A percentile compares a stretch with the other conserved stretches of the same genome.
These are phyloP conservation scores for Sebastes matsubarae DNA, from an alignment of 2,797 vertebrate species.

Conservation along the genomic window DNA sequence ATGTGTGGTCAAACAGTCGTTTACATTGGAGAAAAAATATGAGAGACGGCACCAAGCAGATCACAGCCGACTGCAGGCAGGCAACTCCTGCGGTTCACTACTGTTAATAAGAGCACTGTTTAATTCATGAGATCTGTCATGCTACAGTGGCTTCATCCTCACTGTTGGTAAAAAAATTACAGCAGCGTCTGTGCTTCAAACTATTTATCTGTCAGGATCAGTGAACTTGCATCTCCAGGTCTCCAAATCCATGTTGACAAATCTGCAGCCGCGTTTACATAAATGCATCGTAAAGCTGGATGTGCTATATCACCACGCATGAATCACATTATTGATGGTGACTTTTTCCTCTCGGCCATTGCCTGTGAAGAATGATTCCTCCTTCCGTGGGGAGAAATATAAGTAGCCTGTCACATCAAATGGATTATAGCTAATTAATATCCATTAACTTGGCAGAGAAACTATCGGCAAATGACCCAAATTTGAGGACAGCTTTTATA, in stretches of 20 bases:
- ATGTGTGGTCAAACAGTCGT: conserved; percentile 53
- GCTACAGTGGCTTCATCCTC: conserved; percentile 65
- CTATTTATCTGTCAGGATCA: conserved; percentile 43
- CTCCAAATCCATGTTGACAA: conserved; percentile 23
- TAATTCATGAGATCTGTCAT: conserved; percentile 77
- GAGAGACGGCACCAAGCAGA: conserved; percentile 30
- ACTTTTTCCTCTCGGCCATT: conserved; percentile 14
- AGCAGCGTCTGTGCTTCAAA: conserved; percentile 51
- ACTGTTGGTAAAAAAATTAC: conserved; percentile 32
- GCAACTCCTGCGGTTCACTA: conserved; percentile 39
- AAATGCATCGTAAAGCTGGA: conserved; percentile 18
- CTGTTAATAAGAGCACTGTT: conserved; percentile 73
- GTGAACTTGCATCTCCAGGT: conserved; percentile 39
- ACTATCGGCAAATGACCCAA: conserved; percentile 56
- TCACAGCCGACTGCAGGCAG: conserved; percentile 38
- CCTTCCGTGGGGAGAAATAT: conserved; percentile 16
- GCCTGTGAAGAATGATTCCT: conserved; percentile 9
- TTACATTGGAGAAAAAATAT: conserved; percentile 14
- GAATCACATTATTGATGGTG: conserved; percentile 28
- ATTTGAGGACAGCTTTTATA: conserved; percentile 53
- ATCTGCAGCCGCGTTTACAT: conserved; percentile 3
- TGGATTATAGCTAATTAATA: conserved; percentile 66
- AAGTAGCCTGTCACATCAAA: conserved; percentile 53
- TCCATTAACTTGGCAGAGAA: conserved; percentile 54
- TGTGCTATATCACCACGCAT: background rate